Evolutionary conservation across 2,888 invertebrate genomes (phyloP).

Genomic region (Podabrus alpinus): DNA sequence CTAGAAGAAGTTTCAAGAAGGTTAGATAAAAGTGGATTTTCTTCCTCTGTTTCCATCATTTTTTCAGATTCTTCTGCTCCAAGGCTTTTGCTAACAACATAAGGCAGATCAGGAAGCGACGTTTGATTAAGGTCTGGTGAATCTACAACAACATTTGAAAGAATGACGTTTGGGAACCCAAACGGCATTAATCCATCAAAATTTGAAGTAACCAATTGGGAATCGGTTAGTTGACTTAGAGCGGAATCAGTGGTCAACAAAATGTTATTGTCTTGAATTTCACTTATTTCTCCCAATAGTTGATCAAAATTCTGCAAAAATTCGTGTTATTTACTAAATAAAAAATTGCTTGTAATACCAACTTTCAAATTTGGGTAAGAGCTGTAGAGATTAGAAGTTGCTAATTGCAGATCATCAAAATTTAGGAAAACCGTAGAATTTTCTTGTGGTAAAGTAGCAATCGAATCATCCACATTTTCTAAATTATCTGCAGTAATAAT

Average conservation of each 20-base stretch:
- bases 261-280: constrained; percentile 40
- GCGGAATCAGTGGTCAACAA: constrained; percentile 34
- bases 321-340: not conserved
- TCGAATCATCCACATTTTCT: constrained; percentile 12
- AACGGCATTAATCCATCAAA: constrained; percentile 20
- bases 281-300: constrained; percentile 38
- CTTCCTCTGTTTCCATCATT: not conserved
- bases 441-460: constrained; percentile 11
- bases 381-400: constrained; percentile 31
- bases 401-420: constrained; percentile 32
- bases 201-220: constrained; percentile 11
- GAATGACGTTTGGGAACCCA: constrained; percentile 13
- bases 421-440: constrained; percentile 25
- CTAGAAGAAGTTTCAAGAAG: not conserved
- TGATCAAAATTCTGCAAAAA: constrained; percentile 34
- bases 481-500: constrained; percentile 8
- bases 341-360: not conserved
- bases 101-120: not conserved
- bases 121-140: constrained; percentile 5
- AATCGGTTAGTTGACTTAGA: constrained; percentile 14
- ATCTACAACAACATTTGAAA: constrained; percentile 8
- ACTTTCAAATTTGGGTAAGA: constrained; percentile 11
- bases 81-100: not conserved
- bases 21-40: not conserved
- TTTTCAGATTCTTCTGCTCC: not conserved